phyloP scores from a whole-genome alignment of 2,888 invertebrate genomes.

The Tenthredo scrophulariae region DNA sequence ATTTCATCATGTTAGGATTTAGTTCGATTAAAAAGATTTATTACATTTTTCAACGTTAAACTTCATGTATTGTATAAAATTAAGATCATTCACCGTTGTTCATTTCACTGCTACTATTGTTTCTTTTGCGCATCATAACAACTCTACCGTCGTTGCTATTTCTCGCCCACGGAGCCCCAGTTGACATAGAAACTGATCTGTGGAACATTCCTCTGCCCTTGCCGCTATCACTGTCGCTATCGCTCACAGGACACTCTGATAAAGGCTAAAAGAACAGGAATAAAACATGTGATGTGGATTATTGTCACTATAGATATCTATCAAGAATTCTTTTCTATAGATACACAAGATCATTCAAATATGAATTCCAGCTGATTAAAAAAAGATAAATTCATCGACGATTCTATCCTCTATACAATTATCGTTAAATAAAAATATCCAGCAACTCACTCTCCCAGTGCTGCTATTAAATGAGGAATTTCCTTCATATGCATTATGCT shows the following conservation, averaged over 20 bases:
- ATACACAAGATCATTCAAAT: not conserved
- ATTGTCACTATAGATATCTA: no score
- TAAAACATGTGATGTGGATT: not conserved
- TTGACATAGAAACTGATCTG: slow-evolving; percentile 93
- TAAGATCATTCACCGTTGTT: slow-evolving; percentile 75
- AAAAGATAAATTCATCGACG: slow-evolving; percentile 26
- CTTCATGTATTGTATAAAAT: not conserved
- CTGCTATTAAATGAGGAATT: slow-evolving; percentile 65
- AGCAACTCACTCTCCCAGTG: slow-evolving; percentile 75
- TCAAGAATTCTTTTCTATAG: no score
- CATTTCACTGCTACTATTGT: slow-evolving; percentile 86
- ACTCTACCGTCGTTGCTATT: slow-evolving; percentile 81
- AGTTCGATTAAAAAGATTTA: not conserved
- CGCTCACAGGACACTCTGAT: slow-evolving; percentile 80
- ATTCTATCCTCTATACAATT: not conserved
- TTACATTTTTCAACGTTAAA: not conserved
- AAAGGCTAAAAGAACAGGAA: slow-evolving; percentile 76
- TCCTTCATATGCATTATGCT: slow-evolving; percentile 73
- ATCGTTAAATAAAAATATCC: slow-evolving; percentile 10
- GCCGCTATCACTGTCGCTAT: slow-evolving; percentile 79
- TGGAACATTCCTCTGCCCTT: slow-evolving; percentile 85
- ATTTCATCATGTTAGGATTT: slow-evolving; percentile 53
- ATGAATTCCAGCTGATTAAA: not conserved
- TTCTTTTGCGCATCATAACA: slow-evolving; percentile 83
- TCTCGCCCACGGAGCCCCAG: slow-evolving; percentile 82